A percentile compares a stretch with the other conserved stretches of the same genome.
These are phyloP conservation scores for Gallinago jamesoni DNA, from an alignment of 2,113 vertebrate species.

Conservation along the genomic window DNA sequence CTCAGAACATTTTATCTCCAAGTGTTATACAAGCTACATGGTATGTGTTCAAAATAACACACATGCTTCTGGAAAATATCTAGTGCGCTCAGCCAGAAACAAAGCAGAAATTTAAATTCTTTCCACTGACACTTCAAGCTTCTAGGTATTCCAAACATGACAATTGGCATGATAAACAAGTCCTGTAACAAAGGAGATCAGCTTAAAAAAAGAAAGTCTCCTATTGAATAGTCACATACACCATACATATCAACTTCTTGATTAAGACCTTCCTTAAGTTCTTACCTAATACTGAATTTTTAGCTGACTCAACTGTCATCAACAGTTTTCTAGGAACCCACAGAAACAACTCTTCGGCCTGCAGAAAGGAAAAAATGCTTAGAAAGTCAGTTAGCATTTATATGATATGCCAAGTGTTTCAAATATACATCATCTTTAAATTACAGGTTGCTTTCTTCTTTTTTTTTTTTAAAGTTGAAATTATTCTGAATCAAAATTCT, in stretches of 20 bases:
- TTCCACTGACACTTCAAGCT: neutral
- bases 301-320: conserved; percentile 97
- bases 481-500: neutral
- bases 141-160: neutral
- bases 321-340: conserved; percentile 97
- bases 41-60: neutral
- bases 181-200: neutral
- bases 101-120: neutral
- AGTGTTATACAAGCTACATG: neutral
- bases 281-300: conserved; percentile 94
- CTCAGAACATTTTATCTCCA: neutral
- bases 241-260: neutral
- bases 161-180: neutral
- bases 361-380: neutral
- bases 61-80: neutral
- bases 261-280: neutral
- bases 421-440: neutral
- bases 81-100: neutral
- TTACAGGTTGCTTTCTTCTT: neutral
- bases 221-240: neutral
- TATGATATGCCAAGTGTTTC: neutral
- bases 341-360: conserved; percentile 97
- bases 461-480: neutral
- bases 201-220: neutral
- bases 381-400: neutral